These are phyloP conservation scores for Acrobasis repandana DNA, from an alignment of 2,888 invertebrate genomes.

Conservation along the genomic window DNA sequence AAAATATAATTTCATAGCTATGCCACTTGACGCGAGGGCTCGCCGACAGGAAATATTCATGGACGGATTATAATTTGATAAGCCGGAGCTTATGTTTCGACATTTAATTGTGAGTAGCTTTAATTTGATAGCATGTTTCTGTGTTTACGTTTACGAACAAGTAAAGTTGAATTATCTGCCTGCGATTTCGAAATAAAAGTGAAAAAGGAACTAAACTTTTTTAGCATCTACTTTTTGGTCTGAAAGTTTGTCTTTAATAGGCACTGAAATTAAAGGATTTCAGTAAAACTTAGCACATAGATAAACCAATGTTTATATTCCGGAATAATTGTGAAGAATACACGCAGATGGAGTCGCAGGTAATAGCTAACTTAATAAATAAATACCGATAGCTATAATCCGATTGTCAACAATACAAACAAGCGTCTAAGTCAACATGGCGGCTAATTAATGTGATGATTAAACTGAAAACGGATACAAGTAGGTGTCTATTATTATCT, in stretches of 20 bases:
- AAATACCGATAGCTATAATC: conserved; percentile 66
- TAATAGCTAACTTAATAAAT: conserved; percentile 46
- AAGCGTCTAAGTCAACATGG: conserved; percentile 67
- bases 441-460: conserved; percentile 77
- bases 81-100: background rate
- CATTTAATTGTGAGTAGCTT: background rate
- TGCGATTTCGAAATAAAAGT: too few relatives aligned
- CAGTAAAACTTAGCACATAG: too few relatives aligned
- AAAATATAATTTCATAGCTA: conserved; percentile 20
- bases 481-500: conserved; percentile 67
- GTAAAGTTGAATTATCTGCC: too few relatives aligned
- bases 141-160: background rate
- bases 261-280: too few relatives aligned
- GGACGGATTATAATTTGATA: conserved; percentile 15
- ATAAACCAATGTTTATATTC: too few relatives aligned
- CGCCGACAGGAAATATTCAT: background rate
- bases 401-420: conserved; percentile 71
- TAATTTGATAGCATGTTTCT: conserved; percentile 2
- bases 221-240: too few relatives aligned
- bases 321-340: too few relatives aligned
- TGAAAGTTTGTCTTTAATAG: too few relatives aligned
- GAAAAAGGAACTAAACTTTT: too few relatives aligned
- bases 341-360: too few relatives aligned
- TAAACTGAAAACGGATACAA: conserved; percentile 70
- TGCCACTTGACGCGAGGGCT: conserved; percentile 9